Evolutionary conservation across 1,140 invertebrate species (phyloP).

Genomic region (Bombus sylvicola): DNA sequence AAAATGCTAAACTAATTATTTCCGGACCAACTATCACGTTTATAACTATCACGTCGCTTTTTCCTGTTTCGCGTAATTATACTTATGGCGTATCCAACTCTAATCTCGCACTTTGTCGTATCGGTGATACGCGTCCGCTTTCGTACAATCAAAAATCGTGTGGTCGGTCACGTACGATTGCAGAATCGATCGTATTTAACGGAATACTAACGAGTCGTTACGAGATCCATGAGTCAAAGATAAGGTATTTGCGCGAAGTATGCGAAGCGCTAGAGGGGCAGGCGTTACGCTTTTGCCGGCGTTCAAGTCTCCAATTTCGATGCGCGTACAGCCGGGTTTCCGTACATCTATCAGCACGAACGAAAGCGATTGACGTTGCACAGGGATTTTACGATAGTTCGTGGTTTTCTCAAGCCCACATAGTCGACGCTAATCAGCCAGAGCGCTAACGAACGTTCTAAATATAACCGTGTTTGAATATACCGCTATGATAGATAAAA

Average conservation of each 20-base stretch:
- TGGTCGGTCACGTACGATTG: not conserved
- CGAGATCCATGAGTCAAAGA: conserved; percentile 27
- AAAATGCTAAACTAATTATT: no score
- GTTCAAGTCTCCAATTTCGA: conserved; percentile 21
- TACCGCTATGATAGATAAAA: conserved; percentile 76
- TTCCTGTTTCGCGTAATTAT: no score
- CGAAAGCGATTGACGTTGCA: not conserved
- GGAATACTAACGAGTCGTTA: conserved; percentile 40
- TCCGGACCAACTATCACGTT: no score
- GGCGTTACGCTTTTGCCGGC: conserved; percentile 6
- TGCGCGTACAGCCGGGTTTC: not conserved
- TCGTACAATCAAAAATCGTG: not conserved
- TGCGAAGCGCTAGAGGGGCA: not conserved
- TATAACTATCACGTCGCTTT: no score
- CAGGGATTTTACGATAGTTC: not conserved
- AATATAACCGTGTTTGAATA: conserved; percentile 68
- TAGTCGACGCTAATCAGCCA: conserved; percentile 53
- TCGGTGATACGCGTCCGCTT: not conserved
- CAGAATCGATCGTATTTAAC: conserved; percentile 6
- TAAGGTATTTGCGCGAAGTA: conserved; percentile 15
- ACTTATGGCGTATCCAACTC: no score
- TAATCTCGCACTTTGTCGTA: not conserved
- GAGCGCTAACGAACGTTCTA: conserved; percentile 69
- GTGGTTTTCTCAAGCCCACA: conserved; percentile 58
- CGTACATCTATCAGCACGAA: not conserved